Evolutionary conservation across 2,113 vertebrate species (phyloP), one percentile per base, ranked within the genome.

Genomic region (Cairina moschata): DNA sequence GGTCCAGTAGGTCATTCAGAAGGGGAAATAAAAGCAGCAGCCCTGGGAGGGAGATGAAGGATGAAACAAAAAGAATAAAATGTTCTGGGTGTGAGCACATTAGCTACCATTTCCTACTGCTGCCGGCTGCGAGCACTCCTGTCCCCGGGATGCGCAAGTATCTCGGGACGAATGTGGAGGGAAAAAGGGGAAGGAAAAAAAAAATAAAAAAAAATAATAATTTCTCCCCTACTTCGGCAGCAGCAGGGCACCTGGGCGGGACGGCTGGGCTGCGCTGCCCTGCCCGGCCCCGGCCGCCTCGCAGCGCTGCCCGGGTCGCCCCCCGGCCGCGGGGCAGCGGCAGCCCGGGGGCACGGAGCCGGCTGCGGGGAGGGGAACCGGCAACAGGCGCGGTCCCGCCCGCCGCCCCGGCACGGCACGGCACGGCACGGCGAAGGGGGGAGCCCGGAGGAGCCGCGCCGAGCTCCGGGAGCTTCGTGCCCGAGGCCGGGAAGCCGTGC

Each of bases 1-100:
- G 95, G 98, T 98, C 98, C 98, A 98, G 98, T 98, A 98, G 98
- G 98, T 98, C 98, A 98, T 98, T 98, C 97, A 98, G 97, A 97
- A 97, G 93, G 97, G 97, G 98, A 98, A 98, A 98, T 98, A 98
- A 98, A 98, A 98, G 97, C 98, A 97, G 97, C 96, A 95, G 97
- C 97, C 96, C 96, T 96, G 97, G 96, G 97, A 97, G 95, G 97
- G 96, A 97, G 96, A 97, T 93, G 97, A 97, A 98, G 97, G 96
- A 97, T 97, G 97, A 97, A 98, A 98, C 97, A 98, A 97, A 98
- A 98, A 97, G 97, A 97, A 98, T 95, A 97, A 98, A 98, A 96
- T 97, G 97, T 98, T 98, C 97, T 94, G 97, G 95, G 97, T 96
- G 96, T 80, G 97, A 98, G 96, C 94, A 98, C 96, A 97, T 98